Percentiles rank a stretch among this genome's conserved stretches.
Evolutionary conservation across 2,888 invertebrate genomes (phyloP).

Genomic region (Spilarctia lutea): DNA sequence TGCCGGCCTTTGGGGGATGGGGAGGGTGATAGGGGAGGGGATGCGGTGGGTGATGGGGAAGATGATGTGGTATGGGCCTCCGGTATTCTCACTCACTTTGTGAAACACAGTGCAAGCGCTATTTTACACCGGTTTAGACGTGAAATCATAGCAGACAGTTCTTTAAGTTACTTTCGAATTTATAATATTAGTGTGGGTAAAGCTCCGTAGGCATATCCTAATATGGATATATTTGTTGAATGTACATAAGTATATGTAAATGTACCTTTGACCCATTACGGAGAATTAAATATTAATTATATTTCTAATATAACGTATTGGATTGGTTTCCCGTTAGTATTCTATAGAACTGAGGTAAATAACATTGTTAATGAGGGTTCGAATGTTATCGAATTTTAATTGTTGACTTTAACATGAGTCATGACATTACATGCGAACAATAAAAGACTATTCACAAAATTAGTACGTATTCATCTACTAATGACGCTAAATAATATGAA

Average conservation of each 20-base stretch:
- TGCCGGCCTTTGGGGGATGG: no score
- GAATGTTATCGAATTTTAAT: constrained; percentile 1
- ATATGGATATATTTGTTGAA: no score
- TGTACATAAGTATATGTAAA: neutral
- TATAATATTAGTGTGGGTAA: no score
- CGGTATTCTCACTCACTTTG: no score
- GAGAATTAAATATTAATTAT: neutral
- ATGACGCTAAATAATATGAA: neutral
- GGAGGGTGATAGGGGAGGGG: no score
- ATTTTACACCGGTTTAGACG: no score
- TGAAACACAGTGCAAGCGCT: no score
- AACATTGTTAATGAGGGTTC: neutral
- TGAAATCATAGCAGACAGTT: no score
- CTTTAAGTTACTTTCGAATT: no score
- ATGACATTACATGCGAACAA: neutral
- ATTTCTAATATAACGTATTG: neutral
- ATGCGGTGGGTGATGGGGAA: no score
- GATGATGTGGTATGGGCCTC: no score
- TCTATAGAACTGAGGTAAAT: constrained; percentile 6
- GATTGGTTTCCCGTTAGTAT: neutral
- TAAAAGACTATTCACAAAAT: neutral
- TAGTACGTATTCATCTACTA: constrained; percentile 3
- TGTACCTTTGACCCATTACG: neutral
- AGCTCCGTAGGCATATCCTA: no score
- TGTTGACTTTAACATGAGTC: constrained; percentile 12